Base-by-base conservation (phyloP, 2,888 invertebrate species). In the Acrocyrtus sp. region DNA sequence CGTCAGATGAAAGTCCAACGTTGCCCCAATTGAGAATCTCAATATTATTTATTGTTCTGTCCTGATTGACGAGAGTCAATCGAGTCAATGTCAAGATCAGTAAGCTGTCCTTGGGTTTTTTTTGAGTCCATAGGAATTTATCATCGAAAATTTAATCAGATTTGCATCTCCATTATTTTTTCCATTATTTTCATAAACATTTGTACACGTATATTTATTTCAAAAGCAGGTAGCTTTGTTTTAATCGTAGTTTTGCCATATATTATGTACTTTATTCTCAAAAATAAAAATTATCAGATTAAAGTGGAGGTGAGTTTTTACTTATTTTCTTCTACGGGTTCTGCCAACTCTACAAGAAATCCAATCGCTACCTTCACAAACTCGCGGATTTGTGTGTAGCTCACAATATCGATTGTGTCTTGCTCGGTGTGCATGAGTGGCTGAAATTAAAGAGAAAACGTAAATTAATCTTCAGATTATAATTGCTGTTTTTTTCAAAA, bases 351-450 rank as follows among this genome's bases (percentile, higher is more conserved):
- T 2, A 72, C 29, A 10, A 58, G 19, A 48, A 27, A 51, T 29
- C 56, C 66, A 45, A 58, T 41, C 3, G 60, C 60, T 21, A 72
- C 24, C 47, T 72, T 72, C 0, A 47, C 58, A 66, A 72, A 72
- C 27, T 72, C 72, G 10, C 34, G 27, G 15, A 72, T 41, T 17
- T 51, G 53, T 24, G 41, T 39, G 39, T 51, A 66, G 50, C 58
- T 60, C 2, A 72, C 60, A 19, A 24, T 72, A 12, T 58, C 63
- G 29, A 66, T 57, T 0, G 60, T 66, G 24, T 72, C 72, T 15
- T 39, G 17, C 0, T 53, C 12, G 1, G 72, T 72, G 39, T 72
- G 72, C 58, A 72, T 66, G 19, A 29, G 48, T 10, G 47, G 65
- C 60, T 60, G 48, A 2, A 48, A 60, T 12, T 2, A 3, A 21